phyloP scores from a whole-genome alignment of 2,113 vertebrate genomes.

The Spermophilus dauricus region DNA sequence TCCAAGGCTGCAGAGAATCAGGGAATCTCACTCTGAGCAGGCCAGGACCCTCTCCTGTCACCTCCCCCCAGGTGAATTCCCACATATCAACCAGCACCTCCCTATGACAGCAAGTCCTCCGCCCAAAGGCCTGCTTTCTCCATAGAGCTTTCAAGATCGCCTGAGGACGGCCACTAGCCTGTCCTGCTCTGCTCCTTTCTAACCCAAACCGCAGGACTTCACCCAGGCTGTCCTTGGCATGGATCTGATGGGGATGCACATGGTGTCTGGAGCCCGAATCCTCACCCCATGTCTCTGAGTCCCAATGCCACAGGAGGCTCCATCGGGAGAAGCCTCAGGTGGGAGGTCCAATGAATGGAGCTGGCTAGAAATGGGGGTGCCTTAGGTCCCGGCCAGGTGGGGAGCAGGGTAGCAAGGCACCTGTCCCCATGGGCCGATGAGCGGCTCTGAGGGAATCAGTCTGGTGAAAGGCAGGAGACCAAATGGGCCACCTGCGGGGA shows the following conservation, averaged over 20 bases:
- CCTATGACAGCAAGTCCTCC: not conserved
- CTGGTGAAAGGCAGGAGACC: not conserved
- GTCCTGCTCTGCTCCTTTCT: not conserved
- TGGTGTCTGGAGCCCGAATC: not conserved
- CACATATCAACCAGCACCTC: not conserved
- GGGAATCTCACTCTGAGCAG: not conserved
- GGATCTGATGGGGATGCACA: fast-evolving
- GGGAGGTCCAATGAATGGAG: no score
- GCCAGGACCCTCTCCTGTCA: not conserved
- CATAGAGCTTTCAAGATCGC: not conserved
- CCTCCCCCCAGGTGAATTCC: not conserved
- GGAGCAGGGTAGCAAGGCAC: no score
- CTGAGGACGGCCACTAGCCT: not conserved
- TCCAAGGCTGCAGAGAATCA: not conserved
- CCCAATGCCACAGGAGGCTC: no score
- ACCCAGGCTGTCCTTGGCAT: fast-evolving
- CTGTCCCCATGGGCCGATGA: not conserved
- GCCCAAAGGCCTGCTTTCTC: not conserved
- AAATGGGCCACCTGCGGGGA: not conserved
- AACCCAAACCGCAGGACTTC: not conserved
- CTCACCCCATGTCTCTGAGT: not conserved
- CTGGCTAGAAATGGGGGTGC: not conserved
- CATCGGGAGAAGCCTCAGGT: no score
- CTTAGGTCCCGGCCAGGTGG: not conserved
- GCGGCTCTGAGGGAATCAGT: not conserved